A percentile compares a stretch with the other conserved stretches of the same genome.
These are phyloP conservation scores for Coracias cyanogaster DNA, from an alignment of 2,797 vertebrate genomes.

Conservation along the genomic window DNA sequence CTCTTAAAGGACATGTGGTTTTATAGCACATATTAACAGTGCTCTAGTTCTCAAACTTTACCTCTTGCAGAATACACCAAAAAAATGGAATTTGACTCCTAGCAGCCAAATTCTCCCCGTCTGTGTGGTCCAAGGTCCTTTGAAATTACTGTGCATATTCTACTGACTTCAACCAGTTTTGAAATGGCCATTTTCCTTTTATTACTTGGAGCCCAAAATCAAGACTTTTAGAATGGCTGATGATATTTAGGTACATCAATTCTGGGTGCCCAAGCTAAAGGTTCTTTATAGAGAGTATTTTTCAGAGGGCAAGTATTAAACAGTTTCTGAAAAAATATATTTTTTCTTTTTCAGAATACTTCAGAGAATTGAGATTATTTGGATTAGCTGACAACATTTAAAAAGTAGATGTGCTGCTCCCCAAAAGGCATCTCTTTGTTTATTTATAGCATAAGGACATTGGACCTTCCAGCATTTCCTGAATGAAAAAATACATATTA, in stretches of 20 bases:
- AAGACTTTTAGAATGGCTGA: background rate
- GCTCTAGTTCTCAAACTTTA: conserved; percentile 48
- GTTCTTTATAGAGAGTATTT: background rate
- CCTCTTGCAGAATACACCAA: background rate
- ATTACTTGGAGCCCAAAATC: background rate
- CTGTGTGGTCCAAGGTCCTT: background rate
- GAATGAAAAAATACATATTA: background rate
- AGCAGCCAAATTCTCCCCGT: background rate
- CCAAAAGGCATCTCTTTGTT: background rate
- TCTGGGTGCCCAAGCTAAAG: background rate
- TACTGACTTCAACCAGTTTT: background rate
- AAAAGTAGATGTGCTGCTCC: background rate
- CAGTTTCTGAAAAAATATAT: background rate
- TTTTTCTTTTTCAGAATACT: background rate
- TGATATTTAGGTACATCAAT: background rate
- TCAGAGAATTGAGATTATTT: background rate
- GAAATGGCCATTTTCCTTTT: background rate
- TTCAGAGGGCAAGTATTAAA: background rate
- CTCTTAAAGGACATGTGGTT: conserved; percentile 66
- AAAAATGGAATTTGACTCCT: background rate
- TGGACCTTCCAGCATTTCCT: background rate
- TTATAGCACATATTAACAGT: conserved; percentile 64
- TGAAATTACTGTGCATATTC: background rate
- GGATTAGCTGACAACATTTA: background rate
- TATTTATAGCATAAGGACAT: background rate